A percentile compares a stretch with the other conserved stretches of the same genome.
Evolutionary conservation across 2,797 vertebrate genomes (phyloP).

Genomic region (Xiphorhynchus erythropygius): DNA sequence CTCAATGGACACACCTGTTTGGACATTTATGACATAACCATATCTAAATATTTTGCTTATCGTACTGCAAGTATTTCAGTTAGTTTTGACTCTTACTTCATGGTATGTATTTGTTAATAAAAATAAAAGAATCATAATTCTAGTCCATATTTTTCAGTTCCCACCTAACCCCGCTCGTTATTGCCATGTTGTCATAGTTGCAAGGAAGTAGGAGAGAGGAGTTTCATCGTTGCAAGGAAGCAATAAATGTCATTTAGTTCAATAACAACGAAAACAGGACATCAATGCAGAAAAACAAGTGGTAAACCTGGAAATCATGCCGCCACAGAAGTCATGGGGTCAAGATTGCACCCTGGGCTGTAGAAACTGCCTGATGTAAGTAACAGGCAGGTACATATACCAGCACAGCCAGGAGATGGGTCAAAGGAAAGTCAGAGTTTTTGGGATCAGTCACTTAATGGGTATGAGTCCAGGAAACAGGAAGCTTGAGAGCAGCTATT

Average conservation of each 20-base stretch:
- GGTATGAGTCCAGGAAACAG: background rate
- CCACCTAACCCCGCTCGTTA: background rate
- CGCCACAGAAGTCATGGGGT: accelerated
- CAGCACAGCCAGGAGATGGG: background rate
- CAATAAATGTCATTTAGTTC: background rate
- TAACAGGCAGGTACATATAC: background rate
- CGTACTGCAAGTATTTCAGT: background rate
- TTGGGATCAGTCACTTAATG: background rate
- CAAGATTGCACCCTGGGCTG: accelerated
- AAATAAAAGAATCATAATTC: background rate
- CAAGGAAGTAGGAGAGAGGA: background rate
- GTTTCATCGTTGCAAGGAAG: background rate
- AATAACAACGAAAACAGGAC: background rate
- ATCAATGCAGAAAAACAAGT: background rate
- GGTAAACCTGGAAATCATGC: background rate
- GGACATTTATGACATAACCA: accelerated
- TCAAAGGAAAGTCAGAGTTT: background rate
- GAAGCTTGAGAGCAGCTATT: background rate
- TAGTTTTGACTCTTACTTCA: accelerated
- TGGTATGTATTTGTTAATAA: background rate
- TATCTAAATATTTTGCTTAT: background rate
- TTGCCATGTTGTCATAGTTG: background rate
- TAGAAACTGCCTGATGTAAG: background rate
- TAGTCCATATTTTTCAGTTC: background rate
- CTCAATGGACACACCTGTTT: background rate